A percentile compares a stretch with the other conserved stretches of the same genome.
These are phyloP conservation scores for Lutjanus erythropterus DNA, from an alignment of 2,113 vertebrate genomes.

Conservation along the genomic window DNA sequence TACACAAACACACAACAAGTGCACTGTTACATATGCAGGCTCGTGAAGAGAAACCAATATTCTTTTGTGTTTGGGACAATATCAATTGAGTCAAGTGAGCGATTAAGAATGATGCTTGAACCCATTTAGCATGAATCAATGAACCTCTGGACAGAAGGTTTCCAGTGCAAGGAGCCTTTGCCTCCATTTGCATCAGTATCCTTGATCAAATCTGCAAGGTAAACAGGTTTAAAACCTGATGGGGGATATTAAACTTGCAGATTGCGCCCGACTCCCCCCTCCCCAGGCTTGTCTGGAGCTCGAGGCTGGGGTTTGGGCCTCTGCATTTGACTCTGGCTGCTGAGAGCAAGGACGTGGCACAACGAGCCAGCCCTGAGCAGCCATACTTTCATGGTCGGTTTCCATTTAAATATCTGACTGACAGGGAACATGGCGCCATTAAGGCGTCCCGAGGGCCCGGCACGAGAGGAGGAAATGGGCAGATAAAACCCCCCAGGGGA, in stretches of 20 bases:
- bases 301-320: conserved; percentile 60
- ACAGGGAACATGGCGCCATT: conserved; percentile 86
- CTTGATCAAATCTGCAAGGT: conserved; percentile 85
- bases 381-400: conserved; percentile 86
- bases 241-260: conserved; percentile 85
- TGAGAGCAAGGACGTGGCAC: conserved; percentile 83
- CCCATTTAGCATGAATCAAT: conserved; percentile 83
- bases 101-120: conserved; percentile 75
- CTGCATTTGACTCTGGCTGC: conserved; percentile 72
- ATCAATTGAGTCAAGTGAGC: conserved; percentile 72
- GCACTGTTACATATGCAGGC: conserved; percentile 27
- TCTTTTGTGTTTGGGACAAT: conserved; percentile 70
- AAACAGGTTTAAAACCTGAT: conserved; percentile 84
- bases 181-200: conserved; percentile 81
- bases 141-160: conserved; percentile 76
- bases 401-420: conserved; percentile 87
- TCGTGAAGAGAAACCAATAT: conserved; percentile 34
- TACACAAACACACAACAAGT: conserved; percentile 44
- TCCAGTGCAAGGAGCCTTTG: conserved; percentile 72
- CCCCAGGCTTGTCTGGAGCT: conserved; percentile 68
- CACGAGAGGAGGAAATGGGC: conserved; percentile 82
- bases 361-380: conserved; percentile 78
- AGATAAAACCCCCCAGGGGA: conserved; percentile 82
- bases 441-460: conserved; percentile 79
- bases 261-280: conserved; percentile 71